These are phyloP conservation scores for Oreohelix idahoensis DNA, from an alignment of 1,140 invertebrate genomes.

Conservation along the genomic window DNA sequence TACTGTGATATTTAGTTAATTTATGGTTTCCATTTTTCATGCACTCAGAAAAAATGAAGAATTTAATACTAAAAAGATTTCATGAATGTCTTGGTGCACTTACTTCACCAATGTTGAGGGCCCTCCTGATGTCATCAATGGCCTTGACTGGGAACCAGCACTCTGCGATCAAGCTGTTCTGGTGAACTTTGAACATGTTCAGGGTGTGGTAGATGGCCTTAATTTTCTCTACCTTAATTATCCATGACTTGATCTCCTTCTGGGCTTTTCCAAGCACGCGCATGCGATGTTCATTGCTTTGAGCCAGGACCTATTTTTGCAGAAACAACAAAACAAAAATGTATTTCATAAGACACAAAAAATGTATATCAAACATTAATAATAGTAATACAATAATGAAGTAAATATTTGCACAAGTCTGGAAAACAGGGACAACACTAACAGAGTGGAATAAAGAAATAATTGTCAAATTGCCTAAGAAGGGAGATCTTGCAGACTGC, in stretches of 20 bases:
- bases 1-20: too few species aligned
- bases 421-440: too few species aligned
- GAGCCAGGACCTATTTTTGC: slow-evolving; percentile 80
- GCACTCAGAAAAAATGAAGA: too few species aligned
- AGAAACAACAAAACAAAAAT: neutral
- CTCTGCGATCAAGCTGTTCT: slow-evolving; percentile 96
- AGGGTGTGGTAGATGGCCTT: slow-evolving; percentile 83
- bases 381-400: too few species aligned
- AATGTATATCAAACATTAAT: too few species aligned
- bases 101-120: slow-evolving; percentile 76
- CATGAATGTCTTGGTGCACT: slow-evolving; percentile 2
- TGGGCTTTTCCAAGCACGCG: slow-evolving; percentile 92
- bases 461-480: too few species aligned
- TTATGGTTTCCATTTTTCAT: too few species aligned
- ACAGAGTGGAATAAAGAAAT: too few species aligned
- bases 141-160: slow-evolving; percentile 96
- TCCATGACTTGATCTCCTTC: slow-evolving; percentile 82
- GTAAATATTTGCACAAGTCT: too few species aligned
- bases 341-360: too few species aligned
- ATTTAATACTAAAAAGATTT: too few species aligned
- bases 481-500: too few species aligned
- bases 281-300: slow-evolving; percentile 95
- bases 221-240: slow-evolving; percentile 80
- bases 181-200: slow-evolving; percentile 83
- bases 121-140: slow-evolving; percentile 89